Evolutionary conservation across 2,888 invertebrate genomes (phyloP), one percentile per base, ranked within the genome.

Genomic region (Campoplex capitator): DNA sequence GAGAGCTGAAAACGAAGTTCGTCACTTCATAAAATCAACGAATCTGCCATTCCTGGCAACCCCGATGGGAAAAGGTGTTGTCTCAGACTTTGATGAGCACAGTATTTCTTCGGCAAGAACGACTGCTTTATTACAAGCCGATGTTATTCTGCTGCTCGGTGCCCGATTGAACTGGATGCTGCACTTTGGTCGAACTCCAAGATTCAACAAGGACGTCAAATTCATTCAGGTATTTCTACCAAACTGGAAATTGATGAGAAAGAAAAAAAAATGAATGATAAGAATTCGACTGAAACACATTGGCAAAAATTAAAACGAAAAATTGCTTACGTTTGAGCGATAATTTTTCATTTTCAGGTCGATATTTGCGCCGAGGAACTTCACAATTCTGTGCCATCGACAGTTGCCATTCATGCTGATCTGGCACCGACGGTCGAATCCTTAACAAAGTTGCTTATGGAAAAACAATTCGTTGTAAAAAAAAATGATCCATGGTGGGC

Each of bases 161-260:
- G 99, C 99, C 0, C 95, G 99, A 58, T 95, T 99, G 28, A 99
- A 99, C 95, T 99, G 99, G 99, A 99, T 99, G 95, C 95, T 99
- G 87, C 99, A 99, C 95, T 99, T 99, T 95, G 99, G 99, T 2
- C 96, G 97, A 81, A 95, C 97, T 28, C 99, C 99, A 1, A 95
- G 99, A 62, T 99, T 97, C 94, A 96, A 96, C 28, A 95, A 96
- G 0, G 95, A 97, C 92, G 98, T 98, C 6, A 98, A 98, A 95
- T 95, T 99, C 88, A 98, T 99, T 91, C 99, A 98, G 96, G 98
- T 97, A 84, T 70, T 38, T 51, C 56, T 3, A 28, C 13, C 8
- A 8, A 62, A 28, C 70, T 51, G 23, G 0, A n/a, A 67, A 32
- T 28, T 51, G 13, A 9, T n/a, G 16, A 38, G 18, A 62, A 42